Percentiles rank a stretch among this genome's conserved stretches.
Evolutionary conservation across 2,888 invertebrate species (phyloP).

Genomic region (Harpalus rufipes): DNA sequence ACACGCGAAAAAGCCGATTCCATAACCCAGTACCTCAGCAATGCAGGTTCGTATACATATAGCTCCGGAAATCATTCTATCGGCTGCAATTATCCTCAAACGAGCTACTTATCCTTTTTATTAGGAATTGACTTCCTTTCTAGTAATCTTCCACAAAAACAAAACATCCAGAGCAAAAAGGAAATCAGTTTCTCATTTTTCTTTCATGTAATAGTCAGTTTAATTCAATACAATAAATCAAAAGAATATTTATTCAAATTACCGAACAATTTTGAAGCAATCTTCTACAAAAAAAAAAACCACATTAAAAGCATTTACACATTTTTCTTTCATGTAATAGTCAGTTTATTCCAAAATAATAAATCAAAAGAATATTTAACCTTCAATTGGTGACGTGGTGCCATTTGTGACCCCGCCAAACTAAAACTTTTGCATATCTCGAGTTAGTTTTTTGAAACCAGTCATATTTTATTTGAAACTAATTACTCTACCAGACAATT

Average conservation of each 20-base stretch:
- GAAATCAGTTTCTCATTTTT: neutral
- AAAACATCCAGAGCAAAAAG: neutral
- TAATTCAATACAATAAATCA: too few relatives aligned
- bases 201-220: neutral
- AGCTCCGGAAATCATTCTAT: slow-evolving; percentile 21
- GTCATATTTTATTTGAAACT: too few relatives aligned
- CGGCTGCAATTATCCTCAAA: neutral
- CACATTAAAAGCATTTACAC: neutral
- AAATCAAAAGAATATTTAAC: too few relatives aligned
- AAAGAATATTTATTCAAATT: too few relatives aligned
- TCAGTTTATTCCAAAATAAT: too few relatives aligned
- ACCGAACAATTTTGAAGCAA: neutral
- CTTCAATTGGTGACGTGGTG: too few relatives aligned
- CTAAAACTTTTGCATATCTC: too few relatives aligned
- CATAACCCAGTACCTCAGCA: slow-evolving; percentile 89
- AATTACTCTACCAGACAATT: too few relatives aligned
- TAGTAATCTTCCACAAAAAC: neutral
- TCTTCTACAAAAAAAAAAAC: neutral
- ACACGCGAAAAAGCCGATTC: slow-evolving; percentile 92
- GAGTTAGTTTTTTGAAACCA: too few relatives aligned
- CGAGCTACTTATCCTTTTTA: neutral
- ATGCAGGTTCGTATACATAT: slow-evolving; percentile 81
- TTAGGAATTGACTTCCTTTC: neutral
- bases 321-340: neutral
- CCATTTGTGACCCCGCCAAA: too few relatives aligned